Conservation (phyloP, 2,888 invertebrate species). For the Apocheima hispidaria region DNA sequence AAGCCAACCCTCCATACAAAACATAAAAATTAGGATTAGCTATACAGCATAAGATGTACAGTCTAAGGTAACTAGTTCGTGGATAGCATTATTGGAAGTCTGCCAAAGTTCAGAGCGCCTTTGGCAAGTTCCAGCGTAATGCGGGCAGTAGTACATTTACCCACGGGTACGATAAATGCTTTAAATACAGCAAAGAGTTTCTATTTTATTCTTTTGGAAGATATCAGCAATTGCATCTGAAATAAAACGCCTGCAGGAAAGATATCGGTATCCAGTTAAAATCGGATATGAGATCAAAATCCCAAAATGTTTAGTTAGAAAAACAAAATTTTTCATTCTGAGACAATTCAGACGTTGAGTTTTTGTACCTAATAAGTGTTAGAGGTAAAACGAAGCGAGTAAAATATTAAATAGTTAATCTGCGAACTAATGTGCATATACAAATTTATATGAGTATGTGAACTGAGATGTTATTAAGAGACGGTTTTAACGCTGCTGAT, state of each 20-base stretch:
- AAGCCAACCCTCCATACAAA: not conserved
- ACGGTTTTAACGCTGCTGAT: no score
- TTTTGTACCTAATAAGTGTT: no score
- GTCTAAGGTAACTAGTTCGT: slow-evolving; percentile 26
- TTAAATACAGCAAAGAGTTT: slow-evolving; percentile 37
- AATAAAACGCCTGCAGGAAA: not conserved
- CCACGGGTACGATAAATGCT: slow-evolving; percentile 40
- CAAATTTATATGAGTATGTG: no score
- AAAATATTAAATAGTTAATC: no score
- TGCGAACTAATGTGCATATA: no score
- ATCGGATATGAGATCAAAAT: no score
- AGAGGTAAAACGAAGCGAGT: no score
- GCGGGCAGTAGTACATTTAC: slow-evolving; percentile 40
- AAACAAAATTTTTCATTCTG: no score
- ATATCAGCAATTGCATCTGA: not conserved
- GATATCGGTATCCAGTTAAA: no score
- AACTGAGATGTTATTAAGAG: no score
- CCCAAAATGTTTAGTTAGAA: no score
- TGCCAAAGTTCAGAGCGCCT: slow-evolving; percentile 38
- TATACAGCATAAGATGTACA: slow-evolving; percentile 16
- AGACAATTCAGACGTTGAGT: no score
- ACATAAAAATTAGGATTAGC: slow-evolving; percentile 24
- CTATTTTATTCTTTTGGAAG: slow-evolving; percentile 20
- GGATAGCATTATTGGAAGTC: slow-evolving; percentile 41
- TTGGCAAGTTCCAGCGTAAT: slow-evolving; percentile 44